A percentile compares a stretch with the other conserved stretches of the same genome.
phyloP scores from a whole-genome alignment of 1,140 invertebrate species.

The Idris sp. region DNA sequence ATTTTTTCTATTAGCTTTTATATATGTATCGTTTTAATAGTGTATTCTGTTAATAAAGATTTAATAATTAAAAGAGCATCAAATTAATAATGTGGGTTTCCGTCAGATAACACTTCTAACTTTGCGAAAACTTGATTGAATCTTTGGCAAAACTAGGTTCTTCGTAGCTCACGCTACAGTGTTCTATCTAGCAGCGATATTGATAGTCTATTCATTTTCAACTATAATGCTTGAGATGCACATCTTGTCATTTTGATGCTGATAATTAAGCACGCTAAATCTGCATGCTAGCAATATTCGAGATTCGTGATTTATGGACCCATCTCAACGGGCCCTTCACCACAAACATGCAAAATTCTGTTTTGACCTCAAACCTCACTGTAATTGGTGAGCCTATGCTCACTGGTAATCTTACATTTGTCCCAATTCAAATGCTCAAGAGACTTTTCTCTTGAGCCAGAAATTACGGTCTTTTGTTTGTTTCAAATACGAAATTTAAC shows the following conservation, averaged over 20 bases:
- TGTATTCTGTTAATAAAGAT: no score
- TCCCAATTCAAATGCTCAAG: constrained; percentile 14
- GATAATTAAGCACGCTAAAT: constrained; percentile 55
- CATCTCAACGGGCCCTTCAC: constrained; percentile 28
- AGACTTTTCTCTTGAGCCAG: constrained; percentile 22
- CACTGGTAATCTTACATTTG: constrained; percentile 14
- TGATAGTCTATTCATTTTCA: constrained; percentile 50
- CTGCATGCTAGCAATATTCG: constrained; percentile 43
- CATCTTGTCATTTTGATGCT: constrained; percentile 53
- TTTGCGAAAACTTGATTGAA: constrained; percentile 32
- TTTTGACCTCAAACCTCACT: constrained; percentile 22
- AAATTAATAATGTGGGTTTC: constrained; percentile 19
- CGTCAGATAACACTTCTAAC: constrained; percentile 7
- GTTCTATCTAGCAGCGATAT: constrained; percentile 39
- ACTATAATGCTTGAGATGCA: constrained; percentile 53
- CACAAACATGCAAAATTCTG: constrained; percentile 29
- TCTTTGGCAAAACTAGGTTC: constrained; percentile 20
- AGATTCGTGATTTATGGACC: constrained; percentile 42
- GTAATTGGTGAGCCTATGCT: constrained; percentile 27
- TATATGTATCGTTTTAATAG: no score
- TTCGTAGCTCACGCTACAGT: constrained; percentile 5
- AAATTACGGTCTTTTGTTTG: constrained; percentile 28
- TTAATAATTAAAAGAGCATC: no score
- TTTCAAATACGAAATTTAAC: not conserved
- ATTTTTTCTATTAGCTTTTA: no score